These are phyloP conservation scores for Tympanoctomys barrerae DNA, from an alignment of 2,797 vertebrate species.

Conservation along the genomic window DNA sequence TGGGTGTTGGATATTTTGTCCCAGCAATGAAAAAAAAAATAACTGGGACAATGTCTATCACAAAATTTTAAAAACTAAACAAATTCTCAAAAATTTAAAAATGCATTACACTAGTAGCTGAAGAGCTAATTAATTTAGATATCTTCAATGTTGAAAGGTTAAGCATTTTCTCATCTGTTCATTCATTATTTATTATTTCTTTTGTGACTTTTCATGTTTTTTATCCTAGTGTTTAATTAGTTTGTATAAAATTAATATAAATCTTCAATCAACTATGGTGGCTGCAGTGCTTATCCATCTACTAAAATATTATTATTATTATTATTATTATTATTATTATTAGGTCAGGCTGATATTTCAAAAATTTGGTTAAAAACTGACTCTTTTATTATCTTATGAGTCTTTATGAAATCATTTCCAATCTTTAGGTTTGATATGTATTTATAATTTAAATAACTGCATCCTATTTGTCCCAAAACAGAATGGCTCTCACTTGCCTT, in stretches of 20 bases:
- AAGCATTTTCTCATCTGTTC: not conserved
- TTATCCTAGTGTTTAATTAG: slow-evolving; percentile 10
- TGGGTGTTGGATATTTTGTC: no score
- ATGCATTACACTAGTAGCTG: not conserved
- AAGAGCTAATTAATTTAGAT: not conserved
- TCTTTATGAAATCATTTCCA: slow-evolving; percentile 51
- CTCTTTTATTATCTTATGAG: slow-evolving; percentile 36
- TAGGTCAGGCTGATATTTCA: not conserved
- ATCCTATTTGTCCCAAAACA: slow-evolving; percentile 31
- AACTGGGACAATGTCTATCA: not conserved
- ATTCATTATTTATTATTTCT: not conserved
- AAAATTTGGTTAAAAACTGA: not conserved
- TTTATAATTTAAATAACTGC: slow-evolving; percentile 25
- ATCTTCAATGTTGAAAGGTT: slow-evolving; percentile 35
- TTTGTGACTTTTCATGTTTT: slow-evolving; percentile 26
- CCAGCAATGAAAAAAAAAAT: not conserved
- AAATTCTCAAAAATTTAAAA: not conserved
- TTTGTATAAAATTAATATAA: slow-evolving; percentile 36
- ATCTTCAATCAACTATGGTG: not conserved
- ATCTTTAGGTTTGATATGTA: not conserved
- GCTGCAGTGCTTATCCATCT: not conserved
- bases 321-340: slow-evolving; percentile 30
- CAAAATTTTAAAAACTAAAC: not conserved
- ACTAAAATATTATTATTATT: slow-evolving; percentile 7
- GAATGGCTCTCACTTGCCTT: not conserved